Evolutionary conservation across 1,140 invertebrate species (phyloP), one percentile per base, ranked within the genome.

Genomic region (Ceratitis capitata): DNA sequence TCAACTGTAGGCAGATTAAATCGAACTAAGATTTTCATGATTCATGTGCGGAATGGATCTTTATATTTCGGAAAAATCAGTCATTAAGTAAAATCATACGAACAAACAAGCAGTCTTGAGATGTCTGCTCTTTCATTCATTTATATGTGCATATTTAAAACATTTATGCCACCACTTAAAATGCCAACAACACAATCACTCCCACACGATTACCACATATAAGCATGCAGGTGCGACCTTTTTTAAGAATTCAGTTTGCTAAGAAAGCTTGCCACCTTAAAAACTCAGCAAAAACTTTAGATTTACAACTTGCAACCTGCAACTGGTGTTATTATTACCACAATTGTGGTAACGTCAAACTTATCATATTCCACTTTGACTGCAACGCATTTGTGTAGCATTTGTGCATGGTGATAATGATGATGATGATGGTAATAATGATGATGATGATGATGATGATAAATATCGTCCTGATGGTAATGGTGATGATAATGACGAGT

Each of bases 321-420:
- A 78, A 78, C 69, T 78, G 42, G 69, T 78, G 69, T 78, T 78
- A 78, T 45, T 47, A 29, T 23, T 64, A 32, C 69, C 69, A 45
- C 69, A 69, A 19, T 69, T 69, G 61, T 16, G 61, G 61, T 69
- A 35, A 19, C 29, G 35, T 3, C 16, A n/a, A 78, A 78, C 39
- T 78, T 78, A 78, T 47, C 69, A 32, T 78, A 45, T 78, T 42
- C 69, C 69, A 26, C 69, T 78, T 35, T 6, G 69, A 39, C 69
- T 78, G 16, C 19, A 10, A 39, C n/a, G 69, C 29, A n/a, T n/a
- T 78, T 42, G 12, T 19, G 39, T 12, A 78, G 39, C 69, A 78
- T 39, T 78, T 78, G 69, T 1, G 69, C 23, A 16, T 19, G 69
- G 45, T 35, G 16, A 69, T 19, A 39, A 39, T 32, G 39, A 45